Percentiles rank a stretch among this genome's conserved stretches.
Conservation (phyloP, 2,113 vertebrate species). For the Dolichallabes microphthalmus region DNA sequence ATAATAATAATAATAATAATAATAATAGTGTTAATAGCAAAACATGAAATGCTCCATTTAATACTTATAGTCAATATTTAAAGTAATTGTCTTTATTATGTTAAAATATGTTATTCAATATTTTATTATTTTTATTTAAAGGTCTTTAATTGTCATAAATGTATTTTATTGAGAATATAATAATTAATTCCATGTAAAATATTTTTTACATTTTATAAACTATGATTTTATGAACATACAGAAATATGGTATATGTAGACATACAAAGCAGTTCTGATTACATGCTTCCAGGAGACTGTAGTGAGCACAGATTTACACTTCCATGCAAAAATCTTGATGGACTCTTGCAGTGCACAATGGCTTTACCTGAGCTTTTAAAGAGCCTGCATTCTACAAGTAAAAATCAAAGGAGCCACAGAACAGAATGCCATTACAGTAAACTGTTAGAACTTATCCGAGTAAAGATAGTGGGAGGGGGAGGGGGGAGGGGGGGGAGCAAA, state of each 20-base stretch:
- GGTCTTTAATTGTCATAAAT: not conserved
- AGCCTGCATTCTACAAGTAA: slow-evolving; percentile 6
- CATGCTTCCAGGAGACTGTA: not conserved
- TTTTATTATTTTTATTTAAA: not conserved
- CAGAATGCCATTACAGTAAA: not conserved
- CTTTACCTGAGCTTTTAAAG: not conserved
- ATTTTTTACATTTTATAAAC: not conserved
- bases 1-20: too few relatives aligned
- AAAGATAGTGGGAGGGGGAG: too few relatives aligned
- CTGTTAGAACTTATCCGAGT: not conserved
- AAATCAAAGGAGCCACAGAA: not conserved
- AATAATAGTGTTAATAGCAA: not conserved
- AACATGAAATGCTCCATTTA: not conserved
- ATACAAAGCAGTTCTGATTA: not conserved
- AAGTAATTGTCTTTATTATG: too few relatives aligned
- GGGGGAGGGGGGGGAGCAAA: too few relatives aligned
- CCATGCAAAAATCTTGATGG: not conserved
- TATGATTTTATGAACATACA: not conserved
- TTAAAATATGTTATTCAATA: too few relatives aligned
- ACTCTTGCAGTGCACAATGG: not conserved
- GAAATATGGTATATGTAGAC: not conserved
- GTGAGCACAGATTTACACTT: not conserved
- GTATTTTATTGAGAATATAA: not conserved
- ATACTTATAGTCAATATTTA: not conserved
- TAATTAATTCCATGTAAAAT: not conserved